Conservation (phyloP, 1,140 invertebrate genomes). For the fruit fly (Drosophila melanogaster) region DNA sequence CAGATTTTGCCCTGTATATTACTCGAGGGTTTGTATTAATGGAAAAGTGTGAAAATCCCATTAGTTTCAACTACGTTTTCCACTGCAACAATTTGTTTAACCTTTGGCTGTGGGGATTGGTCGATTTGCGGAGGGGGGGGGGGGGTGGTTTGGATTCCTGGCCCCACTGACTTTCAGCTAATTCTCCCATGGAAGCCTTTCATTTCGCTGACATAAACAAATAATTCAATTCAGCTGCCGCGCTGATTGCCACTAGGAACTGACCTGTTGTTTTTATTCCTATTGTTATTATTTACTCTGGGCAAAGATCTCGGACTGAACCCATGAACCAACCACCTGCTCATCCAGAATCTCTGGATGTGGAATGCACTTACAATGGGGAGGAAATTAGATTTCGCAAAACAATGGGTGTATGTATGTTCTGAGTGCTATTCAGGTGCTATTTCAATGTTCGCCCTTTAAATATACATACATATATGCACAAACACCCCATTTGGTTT, state of each 20-base stretch:
- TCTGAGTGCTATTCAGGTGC: background rate
- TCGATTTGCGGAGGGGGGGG: too few relatives aligned
- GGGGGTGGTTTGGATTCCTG: too few relatives aligned
- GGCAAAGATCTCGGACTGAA: constrained; percentile 5
- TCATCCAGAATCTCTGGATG: background rate
- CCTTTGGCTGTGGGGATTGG: too few relatives aligned
- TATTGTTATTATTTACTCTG: background rate
- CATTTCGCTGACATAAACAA: constrained; percentile 30
- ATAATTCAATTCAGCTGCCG: constrained; percentile 40
- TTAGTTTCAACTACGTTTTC: background rate
- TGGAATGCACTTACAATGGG: constrained; percentile 22
- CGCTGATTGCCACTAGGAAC: constrained; percentile 32
- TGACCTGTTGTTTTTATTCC: constrained; percentile 20
- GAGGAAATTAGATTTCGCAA: constrained; percentile 72
- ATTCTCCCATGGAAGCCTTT: constrained; percentile 1
- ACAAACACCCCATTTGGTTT: too few relatives aligned
- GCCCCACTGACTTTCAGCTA: background rate
- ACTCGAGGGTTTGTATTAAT: too few relatives aligned
- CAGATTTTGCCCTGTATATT: too few relatives aligned
- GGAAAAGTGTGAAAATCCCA: background rate
- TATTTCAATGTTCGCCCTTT: too few relatives aligned
- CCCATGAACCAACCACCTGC: constrained; percentile 10
- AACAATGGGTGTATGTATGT: constrained; percentile 25
- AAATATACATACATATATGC: too few relatives aligned
- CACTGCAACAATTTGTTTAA: too few relatives aligned